Conservation (phyloP, 92 coral and sea anemone species). For the Actinostola sp. region DNA sequence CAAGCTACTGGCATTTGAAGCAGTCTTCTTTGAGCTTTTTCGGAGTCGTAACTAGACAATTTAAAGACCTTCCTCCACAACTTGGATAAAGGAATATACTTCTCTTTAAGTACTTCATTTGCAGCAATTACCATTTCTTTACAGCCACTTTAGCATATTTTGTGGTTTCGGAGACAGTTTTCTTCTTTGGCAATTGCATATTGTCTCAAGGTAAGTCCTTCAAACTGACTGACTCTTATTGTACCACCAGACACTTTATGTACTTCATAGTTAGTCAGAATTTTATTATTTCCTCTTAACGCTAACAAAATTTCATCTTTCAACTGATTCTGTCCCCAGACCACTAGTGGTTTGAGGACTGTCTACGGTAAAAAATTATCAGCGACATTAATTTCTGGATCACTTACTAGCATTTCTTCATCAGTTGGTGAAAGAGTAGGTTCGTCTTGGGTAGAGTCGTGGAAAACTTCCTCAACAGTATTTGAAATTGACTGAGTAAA, state of each 20-base stretch:
- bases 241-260: conserved; percentile 10
- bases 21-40: conserved; percentile 53
- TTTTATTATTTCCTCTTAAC: background rate
- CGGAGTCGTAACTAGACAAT: conserved; percentile 35
- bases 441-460: background rate
- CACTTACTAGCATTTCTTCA: background rate
- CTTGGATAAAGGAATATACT: conserved; percentile 46
- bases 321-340: conserved; percentile 1
- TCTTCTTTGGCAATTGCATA: conserved; percentile 61
- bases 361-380: conserved; percentile 4
- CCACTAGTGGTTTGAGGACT: background rate
- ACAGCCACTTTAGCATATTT: conserved; percentile 46
- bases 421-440: background rate
- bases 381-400: background rate
- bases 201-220: conserved; percentile 50
- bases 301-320: background rate
- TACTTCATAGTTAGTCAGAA: background rate
- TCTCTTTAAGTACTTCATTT: conserved; percentile 50
- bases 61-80: conserved; percentile 33
- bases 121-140: conserved; percentile 53
- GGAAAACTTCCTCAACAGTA: background rate
- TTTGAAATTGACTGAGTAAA: background rate
- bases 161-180: conserved; percentile 55
- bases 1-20: conserved; percentile 56
- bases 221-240: conserved; percentile 64